Base-by-base conservation (phyloP, 2,797 vertebrate genomes). In the Mallotus villosus region DNA sequence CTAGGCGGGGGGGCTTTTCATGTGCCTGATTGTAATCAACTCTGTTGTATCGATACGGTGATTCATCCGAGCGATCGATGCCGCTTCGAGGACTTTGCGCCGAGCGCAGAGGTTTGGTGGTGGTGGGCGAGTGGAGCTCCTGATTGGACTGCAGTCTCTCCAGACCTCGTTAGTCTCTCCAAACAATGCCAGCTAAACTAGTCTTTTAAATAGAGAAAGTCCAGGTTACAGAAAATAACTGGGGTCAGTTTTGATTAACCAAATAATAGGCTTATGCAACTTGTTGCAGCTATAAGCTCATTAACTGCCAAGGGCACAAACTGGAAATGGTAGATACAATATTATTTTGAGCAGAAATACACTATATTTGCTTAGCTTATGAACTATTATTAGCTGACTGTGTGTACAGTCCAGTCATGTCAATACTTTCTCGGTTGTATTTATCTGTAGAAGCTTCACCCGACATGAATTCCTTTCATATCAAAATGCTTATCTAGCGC, bases 21-120 rank as follows among this genome's bases (percentile, higher is more conserved):
- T 81, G 79, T 74, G 81, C 85, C 87, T 89, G 76, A 88, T 90
- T 85, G 88, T 85, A 88, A 90, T 88, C 85, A 41, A 65, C 71
- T 62, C 74, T 73, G 6, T 76, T 75, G 80, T 84, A 86, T 58
- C 86, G 83, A 89, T 89, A 86, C 84, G 80, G 85, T 87, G 88
- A 89, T 89, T 79, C 76, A 83, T 80, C 77, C 2, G 32, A 73
- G 78, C 81, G 86, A 88, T 91, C 89, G 88, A 88, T 90, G 81
- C 76, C 76, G 77, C 41, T 46, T 79, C 82, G 75, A 84, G 83
- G 86, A 87, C 70, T 57, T 74, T 77, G 74, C 60, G 60, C 67
- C 80, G 74, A 76, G 76, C 77, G 81, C 82, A 68, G 81, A 60
- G 5, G 75, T 81, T 61, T 61, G 22, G 59, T 24, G 22, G 59